Evolutionary conservation across 2,113 vertebrate species (phyloP), one percentile per base, ranked within the genome.

Genomic region (Geococcyx californianus): DNA sequence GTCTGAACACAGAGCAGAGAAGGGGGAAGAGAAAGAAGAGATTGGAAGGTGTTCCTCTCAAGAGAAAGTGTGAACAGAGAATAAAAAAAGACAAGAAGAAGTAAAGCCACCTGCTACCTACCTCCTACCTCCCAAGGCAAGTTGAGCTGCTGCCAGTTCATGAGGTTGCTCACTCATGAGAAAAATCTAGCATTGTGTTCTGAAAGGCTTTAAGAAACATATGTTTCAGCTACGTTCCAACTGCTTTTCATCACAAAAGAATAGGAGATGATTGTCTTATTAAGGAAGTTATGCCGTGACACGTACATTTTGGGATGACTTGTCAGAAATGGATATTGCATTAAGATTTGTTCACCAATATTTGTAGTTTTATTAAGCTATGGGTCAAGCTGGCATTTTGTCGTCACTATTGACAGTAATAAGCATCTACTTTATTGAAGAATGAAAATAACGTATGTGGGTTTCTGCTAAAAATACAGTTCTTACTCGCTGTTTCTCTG

Each of bases 401-500:
- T 68, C 29, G 7, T 75, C 36, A 33, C 47, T 87, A 82, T 45
- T 68, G 92, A 84, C 68, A 78, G 14, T 83, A 90, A 79, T 79
- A 96, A 66, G 17, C 85, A 89, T 75, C 60, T 60, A 59, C 80
- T 97, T 97, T 84, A 93, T 78, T 1, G 0, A 78, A 89, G 74
- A 93, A 58, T 54, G 42, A 49, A 91, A 95, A 95, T 96, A 87
- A 79, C 44, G 18, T 62, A 63, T 87, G 58, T 55, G 60, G 54
- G 34, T 60, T 93, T 75, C 85, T 87, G 60, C 90, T 93, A 93
- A 95, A 94, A 95, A 92, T 54, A 80, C 68, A 89, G 17, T 81
- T 81, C 52, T 92, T 94, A 81, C 75, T 94, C 76, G 92, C 79
- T 90, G 79, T 92, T 97, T 92, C 84, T 77, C 69, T 94, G 80